A percentile compares a stretch with the other conserved stretches of the same genome.
Conservation (phyloP, 1,140 invertebrate genomes). For the Drosophila tristis region DNA sequence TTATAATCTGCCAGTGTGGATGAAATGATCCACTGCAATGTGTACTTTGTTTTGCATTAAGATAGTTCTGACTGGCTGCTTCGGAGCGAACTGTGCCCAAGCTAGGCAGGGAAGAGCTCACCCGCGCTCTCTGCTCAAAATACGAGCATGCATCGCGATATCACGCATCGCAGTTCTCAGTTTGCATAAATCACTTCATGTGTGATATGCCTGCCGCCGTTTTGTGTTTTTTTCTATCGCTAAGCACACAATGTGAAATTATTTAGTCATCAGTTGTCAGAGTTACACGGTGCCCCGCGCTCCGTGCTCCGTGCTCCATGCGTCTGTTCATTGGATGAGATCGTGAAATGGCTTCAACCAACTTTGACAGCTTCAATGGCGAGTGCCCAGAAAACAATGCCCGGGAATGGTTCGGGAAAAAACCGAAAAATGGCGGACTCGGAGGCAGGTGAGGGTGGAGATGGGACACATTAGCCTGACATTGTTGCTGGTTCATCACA, state of each 20-base stretch:
- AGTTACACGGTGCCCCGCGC: not conserved
- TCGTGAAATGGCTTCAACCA: constrained; percentile 28
- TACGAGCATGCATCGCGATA: not conserved
- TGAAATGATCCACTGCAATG: too few species aligned
- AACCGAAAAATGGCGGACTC: too few species aligned
- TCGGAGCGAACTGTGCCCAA: not conserved
- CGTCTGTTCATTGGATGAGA: constrained; percentile 34
- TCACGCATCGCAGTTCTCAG: not conserved
- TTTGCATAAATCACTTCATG: constrained; percentile 41
- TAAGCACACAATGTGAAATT: constrained; percentile 37
- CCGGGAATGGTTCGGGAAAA: too few species aligned
- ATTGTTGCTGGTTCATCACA: constrained; percentile 50
- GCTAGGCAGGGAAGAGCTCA: not conserved
- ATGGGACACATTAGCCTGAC: constrained; percentile 15
- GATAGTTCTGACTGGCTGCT: too few species aligned
- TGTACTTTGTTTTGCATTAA: too few species aligned
- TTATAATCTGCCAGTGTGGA: constrained; percentile 25
- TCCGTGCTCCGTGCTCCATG: not conserved
- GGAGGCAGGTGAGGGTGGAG: not conserved
- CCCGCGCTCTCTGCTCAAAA: not conserved
- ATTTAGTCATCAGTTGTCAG: constrained; percentile 47
- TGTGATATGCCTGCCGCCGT: not conserved
- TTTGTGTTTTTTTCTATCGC: constrained; percentile 13
- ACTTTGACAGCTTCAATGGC: constrained; percentile 2
- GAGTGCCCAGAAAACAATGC: constrained; percentile 40